Evolutionary conservation across 2,888 invertebrate species (phyloP).

Genomic region (Heliconius cydno): DNA sequence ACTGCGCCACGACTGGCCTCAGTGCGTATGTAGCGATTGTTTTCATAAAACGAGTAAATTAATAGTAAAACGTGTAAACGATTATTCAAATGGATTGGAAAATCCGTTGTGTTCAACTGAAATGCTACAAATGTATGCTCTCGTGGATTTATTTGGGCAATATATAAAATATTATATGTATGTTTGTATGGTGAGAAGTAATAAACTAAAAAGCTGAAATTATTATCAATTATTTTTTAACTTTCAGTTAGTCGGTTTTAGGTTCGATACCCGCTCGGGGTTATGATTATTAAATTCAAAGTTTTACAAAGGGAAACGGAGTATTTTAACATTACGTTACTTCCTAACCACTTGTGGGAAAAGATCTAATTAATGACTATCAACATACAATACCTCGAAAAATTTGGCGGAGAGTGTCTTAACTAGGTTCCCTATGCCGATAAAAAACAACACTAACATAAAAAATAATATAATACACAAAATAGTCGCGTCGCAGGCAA

Average conservation of each 20-base stretch:
- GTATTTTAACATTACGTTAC: no score
- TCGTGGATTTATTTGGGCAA: background rate
- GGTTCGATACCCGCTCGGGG: background rate
- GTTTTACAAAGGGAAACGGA: background rate
- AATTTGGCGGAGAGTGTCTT: no score
- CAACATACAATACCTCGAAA: no score
- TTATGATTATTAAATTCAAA: background rate
- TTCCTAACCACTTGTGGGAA: no score
- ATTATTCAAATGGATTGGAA: constrained; percentile 21
- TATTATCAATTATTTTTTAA: no score
- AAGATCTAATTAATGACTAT: no score
- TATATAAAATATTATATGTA: background rate
- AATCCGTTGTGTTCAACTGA: constrained; percentile 8
- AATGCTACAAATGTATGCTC: background rate
- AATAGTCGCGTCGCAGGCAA: background rate
- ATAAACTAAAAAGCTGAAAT: no score
- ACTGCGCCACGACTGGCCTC: background rate
- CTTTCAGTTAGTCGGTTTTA: background rate
- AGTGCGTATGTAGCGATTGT: background rate
- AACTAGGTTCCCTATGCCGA: no score
- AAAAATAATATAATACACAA: background rate
- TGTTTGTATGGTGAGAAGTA: background rate
- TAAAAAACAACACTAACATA: background rate
- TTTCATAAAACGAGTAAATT: constrained; percentile 9
- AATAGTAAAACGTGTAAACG: constrained; percentile 16